phyloP scores from a whole-genome alignment of 2,113 vertebrate genomes.

The Acrocephalus kingi region DNA sequence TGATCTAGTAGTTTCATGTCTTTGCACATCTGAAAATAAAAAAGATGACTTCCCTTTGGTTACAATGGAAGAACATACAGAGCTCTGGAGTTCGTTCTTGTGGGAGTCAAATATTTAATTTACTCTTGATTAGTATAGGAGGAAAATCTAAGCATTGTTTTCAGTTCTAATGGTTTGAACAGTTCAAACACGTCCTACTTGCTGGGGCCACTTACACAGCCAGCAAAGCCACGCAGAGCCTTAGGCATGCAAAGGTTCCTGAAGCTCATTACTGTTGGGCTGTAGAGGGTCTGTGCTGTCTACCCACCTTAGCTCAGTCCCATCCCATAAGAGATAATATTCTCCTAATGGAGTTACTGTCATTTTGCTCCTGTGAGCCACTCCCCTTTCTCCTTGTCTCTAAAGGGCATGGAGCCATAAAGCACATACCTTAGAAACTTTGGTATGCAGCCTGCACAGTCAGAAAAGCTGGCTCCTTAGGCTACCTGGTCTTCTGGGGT shows the following conservation, averaged over 20 bases:
- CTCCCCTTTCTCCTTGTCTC: background rate
- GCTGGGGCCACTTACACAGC: background rate
- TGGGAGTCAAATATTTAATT: background rate
- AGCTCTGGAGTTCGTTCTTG: background rate
- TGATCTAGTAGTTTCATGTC: background rate
- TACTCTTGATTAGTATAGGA: background rate
- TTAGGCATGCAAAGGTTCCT: background rate
- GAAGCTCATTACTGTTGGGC: background rate
- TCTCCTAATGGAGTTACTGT: background rate
- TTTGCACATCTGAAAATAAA: background rate
- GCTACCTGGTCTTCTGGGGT: background rate
- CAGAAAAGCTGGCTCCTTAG: background rate
- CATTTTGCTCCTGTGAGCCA: background rate
- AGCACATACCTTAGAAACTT: background rate
- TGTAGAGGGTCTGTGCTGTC: background rate
- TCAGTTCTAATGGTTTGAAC: background rate
- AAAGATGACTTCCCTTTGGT: background rate
- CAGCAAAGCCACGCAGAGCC: background rate
- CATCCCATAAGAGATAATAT: background rate
- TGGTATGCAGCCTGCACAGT: background rate
- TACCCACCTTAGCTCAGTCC: background rate
- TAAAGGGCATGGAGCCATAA: background rate
- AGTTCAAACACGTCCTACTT: background rate
- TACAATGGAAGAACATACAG: background rate
- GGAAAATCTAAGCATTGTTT: background rate